A percentile compares a stretch with the other conserved stretches of the same genome.
Conservation (phyloP, 2,113 vertebrate species). For the Bufo bufo region DNA sequence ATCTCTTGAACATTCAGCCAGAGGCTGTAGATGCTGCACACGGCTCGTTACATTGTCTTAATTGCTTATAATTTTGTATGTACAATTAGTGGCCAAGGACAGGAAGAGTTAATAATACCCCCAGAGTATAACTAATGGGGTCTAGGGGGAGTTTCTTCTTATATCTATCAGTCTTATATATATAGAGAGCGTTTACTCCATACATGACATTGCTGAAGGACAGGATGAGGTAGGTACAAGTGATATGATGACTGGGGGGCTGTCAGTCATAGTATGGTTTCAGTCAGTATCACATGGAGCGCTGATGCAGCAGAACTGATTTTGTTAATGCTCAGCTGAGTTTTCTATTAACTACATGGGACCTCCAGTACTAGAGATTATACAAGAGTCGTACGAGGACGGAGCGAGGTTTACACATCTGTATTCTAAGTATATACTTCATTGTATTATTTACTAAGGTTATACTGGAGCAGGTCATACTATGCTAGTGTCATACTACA, state of each 20-base stretch:
- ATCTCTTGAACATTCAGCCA: not conserved
- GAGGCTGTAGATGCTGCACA: not conserved
- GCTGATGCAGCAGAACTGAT: not conserved
- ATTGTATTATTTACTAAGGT: no score
- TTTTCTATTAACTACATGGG: no score
- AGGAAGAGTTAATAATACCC: not conserved
- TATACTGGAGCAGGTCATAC: no score
- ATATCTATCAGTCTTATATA: not conserved
- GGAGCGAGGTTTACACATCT: no score
- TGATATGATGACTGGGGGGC: not conserved
- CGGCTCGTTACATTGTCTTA: not conserved
- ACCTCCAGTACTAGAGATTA: no score
- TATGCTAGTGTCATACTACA: no score
- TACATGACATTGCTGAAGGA: not conserved
- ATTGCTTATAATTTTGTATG: not conserved
- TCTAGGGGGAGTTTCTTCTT: not conserved
- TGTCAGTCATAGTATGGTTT: not conserved
- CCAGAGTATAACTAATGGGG: not conserved
- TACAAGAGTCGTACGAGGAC: no score
- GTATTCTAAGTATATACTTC: no score
- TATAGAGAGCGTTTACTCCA: no score
- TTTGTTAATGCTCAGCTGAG: not conserved
- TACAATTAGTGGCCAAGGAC: not conserved
- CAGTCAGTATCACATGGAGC: not conserved
- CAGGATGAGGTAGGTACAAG: constrained; percentile 17